Conservation (phyloP, 2,113 vertebrate species). For the Microcebus tavaratra region DNA sequence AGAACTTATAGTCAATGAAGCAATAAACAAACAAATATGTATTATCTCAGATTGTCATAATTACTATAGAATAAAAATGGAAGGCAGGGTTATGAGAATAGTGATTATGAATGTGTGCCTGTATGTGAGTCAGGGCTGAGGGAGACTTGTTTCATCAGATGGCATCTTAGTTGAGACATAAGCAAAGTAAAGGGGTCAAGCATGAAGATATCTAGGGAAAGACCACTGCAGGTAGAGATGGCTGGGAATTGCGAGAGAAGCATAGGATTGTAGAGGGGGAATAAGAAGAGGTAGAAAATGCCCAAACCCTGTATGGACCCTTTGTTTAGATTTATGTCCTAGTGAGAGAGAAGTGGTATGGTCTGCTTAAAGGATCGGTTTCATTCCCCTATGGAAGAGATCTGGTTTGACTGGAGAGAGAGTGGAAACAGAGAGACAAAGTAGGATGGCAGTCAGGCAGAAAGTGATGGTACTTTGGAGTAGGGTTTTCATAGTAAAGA, state of each 20-base stretch:
- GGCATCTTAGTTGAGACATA: neutral
- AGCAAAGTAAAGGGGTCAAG: neutral
- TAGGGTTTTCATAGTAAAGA: neutral
- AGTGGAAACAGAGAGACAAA: neutral
- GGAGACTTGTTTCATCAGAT: neutral
- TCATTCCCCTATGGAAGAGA: neutral
- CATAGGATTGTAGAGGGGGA: fast-evolving
- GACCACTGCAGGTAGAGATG: neutral
- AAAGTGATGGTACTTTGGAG: neutral
- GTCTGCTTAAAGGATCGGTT: neutral
- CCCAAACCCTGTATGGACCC: neutral
- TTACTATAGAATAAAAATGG: neutral
- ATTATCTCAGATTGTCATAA: neutral
- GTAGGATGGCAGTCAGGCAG: neutral
- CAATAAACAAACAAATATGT: neutral
- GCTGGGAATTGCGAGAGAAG: neutral
- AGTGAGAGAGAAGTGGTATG: fast-evolving
- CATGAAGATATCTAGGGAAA: neutral
- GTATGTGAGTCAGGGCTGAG: neutral
- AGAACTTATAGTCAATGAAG: neutral
- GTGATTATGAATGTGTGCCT: neutral
- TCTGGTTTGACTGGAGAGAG: neutral
- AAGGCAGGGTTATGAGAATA: neutral
- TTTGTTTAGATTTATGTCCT: neutral
- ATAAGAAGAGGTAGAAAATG: neutral